A percentile compares a stretch with the other conserved stretches of the same genome.
Conservation (phyloP, 1,140 invertebrate genomes). For the Meloidogyne hapla region DNA sequence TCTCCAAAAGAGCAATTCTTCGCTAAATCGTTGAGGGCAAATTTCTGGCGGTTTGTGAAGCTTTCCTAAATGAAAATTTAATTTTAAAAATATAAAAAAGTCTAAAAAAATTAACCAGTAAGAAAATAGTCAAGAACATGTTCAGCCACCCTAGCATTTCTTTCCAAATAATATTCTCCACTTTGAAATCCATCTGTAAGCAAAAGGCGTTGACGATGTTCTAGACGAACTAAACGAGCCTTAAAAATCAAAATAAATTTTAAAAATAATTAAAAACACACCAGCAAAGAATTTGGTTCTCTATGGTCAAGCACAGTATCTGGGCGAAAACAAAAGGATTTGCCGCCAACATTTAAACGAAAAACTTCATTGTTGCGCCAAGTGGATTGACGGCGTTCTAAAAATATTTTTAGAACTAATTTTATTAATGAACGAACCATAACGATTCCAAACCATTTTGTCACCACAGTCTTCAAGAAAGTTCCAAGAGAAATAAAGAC, state of each 20-base stretch:
- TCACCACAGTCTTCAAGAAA: too few relatives aligned
- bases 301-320: constrained; percentile 45
- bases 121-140: constrained; percentile 59
- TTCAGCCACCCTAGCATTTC: constrained; percentile 55
- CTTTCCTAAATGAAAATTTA: constrained; percentile 60
- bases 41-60: constrained; percentile 66
- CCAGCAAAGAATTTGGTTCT: constrained; percentile 34
- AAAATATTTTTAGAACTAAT: neutral
- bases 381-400: constrained; percentile 2
- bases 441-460: neutral
- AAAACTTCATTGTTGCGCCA: constrained; percentile 30
- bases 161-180: constrained; percentile 58
- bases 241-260: constrained; percentile 10
- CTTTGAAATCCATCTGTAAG: constrained; percentile 47
- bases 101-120: constrained; percentile 41
- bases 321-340: constrained; percentile 53
- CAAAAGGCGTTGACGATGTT: constrained; percentile 45
- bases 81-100: neutral
- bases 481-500: too few relatives aligned
- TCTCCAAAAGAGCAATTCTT: constrained; percentile 67
- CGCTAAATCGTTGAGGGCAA: constrained; percentile 66
- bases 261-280: neutral
- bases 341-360: constrained; percentile 56
- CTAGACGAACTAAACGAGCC: constrained; percentile 40
- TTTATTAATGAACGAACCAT: constrained; percentile 2